Conservation (phyloP, 2,797 vertebrate species). For the Sphaeramia orbicularis region DNA sequence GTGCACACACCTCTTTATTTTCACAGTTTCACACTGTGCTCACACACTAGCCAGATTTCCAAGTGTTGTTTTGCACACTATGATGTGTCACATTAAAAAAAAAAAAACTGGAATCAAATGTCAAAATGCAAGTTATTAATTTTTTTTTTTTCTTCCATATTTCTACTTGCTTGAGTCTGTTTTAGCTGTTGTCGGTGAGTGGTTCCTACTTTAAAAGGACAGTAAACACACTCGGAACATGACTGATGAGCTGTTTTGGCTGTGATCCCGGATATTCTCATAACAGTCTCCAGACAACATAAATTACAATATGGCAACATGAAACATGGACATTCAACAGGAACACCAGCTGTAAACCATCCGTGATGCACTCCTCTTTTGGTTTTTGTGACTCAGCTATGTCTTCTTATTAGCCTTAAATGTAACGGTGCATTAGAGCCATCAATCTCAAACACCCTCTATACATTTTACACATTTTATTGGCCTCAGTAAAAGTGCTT, state of each 20-base stretch:
- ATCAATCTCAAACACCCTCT: slow-evolving; percentile 1
- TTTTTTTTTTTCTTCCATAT: too few relatives aligned
- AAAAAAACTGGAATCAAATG: too few relatives aligned
- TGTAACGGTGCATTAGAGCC: background rate
- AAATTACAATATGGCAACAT: slow-evolving; percentile 17
- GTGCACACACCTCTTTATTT: slow-evolving; percentile 17
- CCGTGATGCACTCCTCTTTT: slow-evolving; percentile 11
- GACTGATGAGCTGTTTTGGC: slow-evolving; percentile 38
- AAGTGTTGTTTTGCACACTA: slow-evolving; percentile 25
- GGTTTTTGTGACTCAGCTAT: background rate
- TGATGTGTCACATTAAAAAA: slow-evolving; percentile 28
- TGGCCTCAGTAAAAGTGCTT: slow-evolving; percentile 14
- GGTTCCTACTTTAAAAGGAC: slow-evolving; percentile 22
- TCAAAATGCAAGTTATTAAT: too few relatives aligned
- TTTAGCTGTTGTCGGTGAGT: too few relatives aligned
- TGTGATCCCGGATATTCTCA: slow-evolving; percentile 32
- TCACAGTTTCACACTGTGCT: slow-evolving; percentile 34
- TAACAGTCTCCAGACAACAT: slow-evolving; percentile 24
- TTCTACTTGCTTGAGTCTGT: too few relatives aligned
- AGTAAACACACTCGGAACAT: slow-evolving; percentile 24
- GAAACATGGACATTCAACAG: slow-evolving; percentile 5
- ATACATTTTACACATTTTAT: slow-evolving; percentile 12
- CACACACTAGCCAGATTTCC: slow-evolving; percentile 15
- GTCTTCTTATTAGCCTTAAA: slow-evolving; percentile 2
- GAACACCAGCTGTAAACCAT: background rate